These are phyloP conservation scores for Mesochorus sp. DNA, from an alignment of 2,888 invertebrate species.

Conservation along the genomic window DNA sequence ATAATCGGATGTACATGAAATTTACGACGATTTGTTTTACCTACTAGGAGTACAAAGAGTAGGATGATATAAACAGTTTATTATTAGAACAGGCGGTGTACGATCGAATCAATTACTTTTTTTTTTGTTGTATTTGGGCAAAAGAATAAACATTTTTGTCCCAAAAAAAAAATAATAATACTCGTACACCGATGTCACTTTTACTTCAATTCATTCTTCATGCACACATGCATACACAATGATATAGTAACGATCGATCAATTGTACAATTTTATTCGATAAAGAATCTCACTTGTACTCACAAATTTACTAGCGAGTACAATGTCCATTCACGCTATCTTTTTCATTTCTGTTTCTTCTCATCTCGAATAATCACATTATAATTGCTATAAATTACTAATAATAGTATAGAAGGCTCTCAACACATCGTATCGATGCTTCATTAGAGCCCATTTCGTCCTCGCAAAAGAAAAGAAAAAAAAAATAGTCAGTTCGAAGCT, in stretches of 20 bases:
- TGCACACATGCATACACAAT: slow-evolving; percentile 60
- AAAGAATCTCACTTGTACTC: not conserved
- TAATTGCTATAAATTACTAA: slow-evolving; percentile 78
- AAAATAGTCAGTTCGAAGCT: slow-evolving; percentile 10
- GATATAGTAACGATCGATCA: slow-evolving; percentile 47
- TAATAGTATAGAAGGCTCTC: slow-evolving; percentile 69
- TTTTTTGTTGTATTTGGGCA: not conserved
- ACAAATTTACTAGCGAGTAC: not conserved
- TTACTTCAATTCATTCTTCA: slow-evolving; percentile 14
- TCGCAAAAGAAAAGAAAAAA: slow-evolving; percentile 7
- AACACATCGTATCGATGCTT: not conserved
- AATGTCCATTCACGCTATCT: slow-evolving; percentile 24
- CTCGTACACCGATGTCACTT: not conserved
- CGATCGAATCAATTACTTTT: slow-evolving; percentile 23
- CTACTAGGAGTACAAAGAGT: slow-evolving; percentile 73
- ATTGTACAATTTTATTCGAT: slow-evolving; percentile 49
- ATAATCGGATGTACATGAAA: slow-evolving; percentile 67
- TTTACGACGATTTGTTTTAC: slow-evolving; percentile 63
- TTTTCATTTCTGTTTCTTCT: slow-evolving; percentile 62
- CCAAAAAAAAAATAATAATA: not conserved
- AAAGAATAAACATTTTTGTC: not conserved
- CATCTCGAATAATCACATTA: slow-evolving; percentile 75
- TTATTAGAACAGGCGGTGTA: slow-evolving; percentile 38
- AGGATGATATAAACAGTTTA: slow-evolving; percentile 70
- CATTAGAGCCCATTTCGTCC: no score